Evolutionary conservation across 1,140 invertebrate genomes (phyloP), one percentile per base, ranked within the genome.

Genomic region (Elymnias hypermnestra): DNA sequence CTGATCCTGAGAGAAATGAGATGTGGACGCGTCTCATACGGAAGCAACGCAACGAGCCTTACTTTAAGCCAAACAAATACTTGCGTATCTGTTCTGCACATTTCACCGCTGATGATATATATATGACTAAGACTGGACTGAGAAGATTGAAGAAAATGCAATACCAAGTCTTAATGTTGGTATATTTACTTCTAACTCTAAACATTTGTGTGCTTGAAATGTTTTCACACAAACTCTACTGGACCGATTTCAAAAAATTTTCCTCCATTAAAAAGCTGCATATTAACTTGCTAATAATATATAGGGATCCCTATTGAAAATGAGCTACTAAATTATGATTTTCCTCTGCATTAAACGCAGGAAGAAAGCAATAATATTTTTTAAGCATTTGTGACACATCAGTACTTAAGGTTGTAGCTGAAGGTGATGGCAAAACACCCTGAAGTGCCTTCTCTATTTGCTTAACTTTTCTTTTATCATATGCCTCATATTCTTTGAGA

Each of bases 371-470:
- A 40, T 85, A 78, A 46, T 85, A 85, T 48, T 85, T 85, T 43
- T 78, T 73, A 1, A 92, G 68, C 66, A 92, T 91, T 59, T 92
- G 89, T n/a, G 67, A 73, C 6, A 89, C 89, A 63, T 90, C 89
- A 33, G 86, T 87, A 36, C 90, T 88, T 25, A 89, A 78, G 15
- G 88, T 89, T 4, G 91, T 92, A 4, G 91, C 83, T 33, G 89
- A 91, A 5, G 91, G 91, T 18, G 91, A 91, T 18, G 91, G 92
- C 18, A 89, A 76, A 0, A 93, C 85, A 2, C 91, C 91, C 47
- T 83, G 86, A 13, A 90, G 61, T 8, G 65, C 74, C 67, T 83
- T 78, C 76, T 87, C 83, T 49, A 81, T 66, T 49, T 76, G 83
- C 41, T 53, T 77, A 19, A 85, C 63, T 68, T 73, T 74, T 41